Evolutionary conservation across 2,797 vertebrate genomes (phyloP), one percentile per base, ranked within the genome.

Genomic region (Clarias laeviceps): DNA sequence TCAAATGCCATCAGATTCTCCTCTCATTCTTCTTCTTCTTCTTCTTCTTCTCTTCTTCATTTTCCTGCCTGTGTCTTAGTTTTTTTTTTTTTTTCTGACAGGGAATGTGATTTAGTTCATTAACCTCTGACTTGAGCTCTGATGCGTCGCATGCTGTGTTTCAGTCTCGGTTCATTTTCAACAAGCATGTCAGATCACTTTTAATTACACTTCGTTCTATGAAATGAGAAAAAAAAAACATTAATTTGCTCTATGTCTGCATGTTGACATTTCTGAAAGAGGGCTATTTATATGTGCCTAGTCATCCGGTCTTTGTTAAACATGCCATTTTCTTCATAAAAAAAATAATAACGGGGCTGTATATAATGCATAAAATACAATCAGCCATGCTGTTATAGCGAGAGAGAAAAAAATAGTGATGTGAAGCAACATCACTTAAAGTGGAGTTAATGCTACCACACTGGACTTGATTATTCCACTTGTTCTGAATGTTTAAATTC

Each of bases 111-210:
- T 45, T 80, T 45, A 62, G 59, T 64, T 64, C 59, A 45, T 78
- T 78, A 78, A 61, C 74, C 74, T 37, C 74, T 34, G 56, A 37
- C 74, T 34, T 12, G 2, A 34, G 34, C 29, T 78, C 74, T 78
- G 56, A 34, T 61, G 29, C 34, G 29, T 59, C 32, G 0, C 34
- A 62, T 62, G 57, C 76, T 61, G 29, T 61, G 56, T 61, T 61
- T 78, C 57, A 24, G 29, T 61, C 76, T 34, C 57, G 4, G 22
- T 34, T 62, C 22, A 18, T 79, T 79, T 79, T 62, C 59, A 61
- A 40, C 32, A n/a, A 79, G 57, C 57, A 79, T 56, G 56, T 59
- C 20, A 20, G 59, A 62, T 79, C 32, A 37, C 20, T 61, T 77
- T 57, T 61, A 78, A 78, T 78, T 78, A 61, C 34, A 61, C 56